Conservation (phyloP, 2,888 invertebrate species). For the Rutpela maculata region DNA sequence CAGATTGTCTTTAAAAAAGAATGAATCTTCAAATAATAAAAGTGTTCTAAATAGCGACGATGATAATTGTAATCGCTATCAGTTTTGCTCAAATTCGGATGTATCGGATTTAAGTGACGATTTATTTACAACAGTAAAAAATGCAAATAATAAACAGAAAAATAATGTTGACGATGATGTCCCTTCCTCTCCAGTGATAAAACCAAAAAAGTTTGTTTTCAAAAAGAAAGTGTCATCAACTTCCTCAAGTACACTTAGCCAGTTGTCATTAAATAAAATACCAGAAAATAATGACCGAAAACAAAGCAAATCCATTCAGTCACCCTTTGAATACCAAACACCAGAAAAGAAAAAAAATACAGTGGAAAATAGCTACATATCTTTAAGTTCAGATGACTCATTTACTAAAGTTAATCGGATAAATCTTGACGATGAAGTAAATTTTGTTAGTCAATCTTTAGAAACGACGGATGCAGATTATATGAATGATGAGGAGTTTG, state of each 20-base stretch:
- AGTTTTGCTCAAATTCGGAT: neutral
- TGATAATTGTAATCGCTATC: neutral
- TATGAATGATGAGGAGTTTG: constrained; percentile 67
- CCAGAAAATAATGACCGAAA: neutral
- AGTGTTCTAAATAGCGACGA: neutral
- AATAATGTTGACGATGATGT: neutral
- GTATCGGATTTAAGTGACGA: neutral
- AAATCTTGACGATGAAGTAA: constrained; percentile 47
- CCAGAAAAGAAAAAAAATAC: constrained; percentile 19
- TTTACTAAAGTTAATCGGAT: constrained; percentile 13
- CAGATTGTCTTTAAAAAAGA: neutral
- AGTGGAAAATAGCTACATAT: constrained; percentile 39
- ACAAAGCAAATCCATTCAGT: neutral
- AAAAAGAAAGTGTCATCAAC: constrained; percentile 53
- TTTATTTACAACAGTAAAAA: constrained; percentile 12
- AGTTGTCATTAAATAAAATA: constrained; percentile 21
- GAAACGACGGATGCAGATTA: constrained; percentile 60
- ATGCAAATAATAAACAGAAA: neutral
- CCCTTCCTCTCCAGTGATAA: constrained; percentile 45
- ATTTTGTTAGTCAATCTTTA: constrained; percentile 54
- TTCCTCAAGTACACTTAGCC: constrained; percentile 42
- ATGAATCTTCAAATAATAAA: neutral
- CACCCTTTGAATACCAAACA: constrained; percentile 6
- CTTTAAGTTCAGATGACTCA: constrained; percentile 46
- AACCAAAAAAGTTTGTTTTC: constrained; percentile 57